Conservation (phyloP, 2,113 vertebrate species). For the Epinephelus cyanopodus region DNA sequence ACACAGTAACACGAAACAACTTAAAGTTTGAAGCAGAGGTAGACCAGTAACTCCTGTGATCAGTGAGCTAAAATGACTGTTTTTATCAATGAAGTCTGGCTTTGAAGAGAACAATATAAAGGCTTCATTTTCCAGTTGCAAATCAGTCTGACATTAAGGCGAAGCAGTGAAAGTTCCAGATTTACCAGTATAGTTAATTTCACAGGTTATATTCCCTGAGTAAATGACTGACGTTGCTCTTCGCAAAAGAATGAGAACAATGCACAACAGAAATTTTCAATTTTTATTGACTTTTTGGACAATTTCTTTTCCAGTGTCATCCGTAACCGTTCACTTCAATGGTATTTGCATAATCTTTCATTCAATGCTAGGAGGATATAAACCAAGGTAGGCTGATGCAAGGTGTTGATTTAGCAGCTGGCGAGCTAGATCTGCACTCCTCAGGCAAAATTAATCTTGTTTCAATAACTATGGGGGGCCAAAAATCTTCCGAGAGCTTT, state of each 20-base stretch:
- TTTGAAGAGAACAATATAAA: too few species aligned
- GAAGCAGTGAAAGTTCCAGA: neutral
- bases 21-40: too few species aligned
- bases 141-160: too few species aligned
- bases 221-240: neutral
- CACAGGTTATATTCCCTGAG: neutral
- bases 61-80: too few species aligned
- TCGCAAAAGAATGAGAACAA: neutral
- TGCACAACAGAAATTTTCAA: conserved; percentile 72
- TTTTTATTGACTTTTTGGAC: conserved; percentile 93
- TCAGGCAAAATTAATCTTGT: conserved; percentile 31
- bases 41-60: too few species aligned
- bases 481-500: conserved; percentile 28
- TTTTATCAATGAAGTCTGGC: too few species aligned
- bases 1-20: too few species aligned
- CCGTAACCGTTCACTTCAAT: conserved; percentile 89
- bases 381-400: conserved; percentile 70
- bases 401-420: conserved; percentile 58
- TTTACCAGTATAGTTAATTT: neutral
- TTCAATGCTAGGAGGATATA: conserved; percentile 78
- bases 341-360: conserved; percentile 94
- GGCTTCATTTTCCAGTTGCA: too few species aligned
- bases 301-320: conserved; percentile 98
- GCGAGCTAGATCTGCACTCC: conserved; percentile 53
- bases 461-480: conserved; percentile 6